These are phyloP conservation scores for Condylostylus longicornis DNA, from an alignment of 1,140 invertebrate species.

Conservation along the genomic window DNA sequence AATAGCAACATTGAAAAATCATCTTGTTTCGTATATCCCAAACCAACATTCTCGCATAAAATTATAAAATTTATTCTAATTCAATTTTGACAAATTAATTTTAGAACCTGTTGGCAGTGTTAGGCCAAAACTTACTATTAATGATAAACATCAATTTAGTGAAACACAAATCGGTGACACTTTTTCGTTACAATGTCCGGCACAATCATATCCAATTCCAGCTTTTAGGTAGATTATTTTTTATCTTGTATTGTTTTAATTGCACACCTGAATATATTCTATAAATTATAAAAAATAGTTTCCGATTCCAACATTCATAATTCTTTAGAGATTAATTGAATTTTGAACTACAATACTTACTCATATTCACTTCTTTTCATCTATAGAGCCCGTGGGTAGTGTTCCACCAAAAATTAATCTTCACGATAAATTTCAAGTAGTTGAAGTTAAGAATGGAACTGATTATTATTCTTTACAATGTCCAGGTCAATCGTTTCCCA, in stretches of 20 bases:
- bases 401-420: constrained; percentile 34
- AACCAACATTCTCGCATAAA: not conserved
- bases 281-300: not conserved
- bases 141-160: constrained; percentile 33
- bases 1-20: too few relatives aligned
- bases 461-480: constrained; percentile 47
- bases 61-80: constrained; percentile 3
- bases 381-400: constrained; percentile 21
- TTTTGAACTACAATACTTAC: not conserved
- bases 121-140: constrained; percentile 47
- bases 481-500: constrained; percentile 48
- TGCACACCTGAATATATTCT: not conserved
- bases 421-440: constrained; percentile 37
- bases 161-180: constrained; percentile 25
- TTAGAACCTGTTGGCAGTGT: constrained; percentile 56
- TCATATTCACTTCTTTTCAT: constrained; percentile 4
- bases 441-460: constrained; percentile 37
- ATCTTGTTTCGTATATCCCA: not conserved
- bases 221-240: constrained; percentile 44
- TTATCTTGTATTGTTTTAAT: constrained; percentile 6
- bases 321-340: not conserved
- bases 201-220: constrained; percentile 51
- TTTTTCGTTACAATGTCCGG: constrained; percentile 45
- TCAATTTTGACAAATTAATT: constrained; percentile 12
- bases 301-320: constrained; percentile 4